Evolutionary conservation across 2,888 invertebrate genomes (phyloP).

Genomic region (Liodrosophila aerea): DNA sequence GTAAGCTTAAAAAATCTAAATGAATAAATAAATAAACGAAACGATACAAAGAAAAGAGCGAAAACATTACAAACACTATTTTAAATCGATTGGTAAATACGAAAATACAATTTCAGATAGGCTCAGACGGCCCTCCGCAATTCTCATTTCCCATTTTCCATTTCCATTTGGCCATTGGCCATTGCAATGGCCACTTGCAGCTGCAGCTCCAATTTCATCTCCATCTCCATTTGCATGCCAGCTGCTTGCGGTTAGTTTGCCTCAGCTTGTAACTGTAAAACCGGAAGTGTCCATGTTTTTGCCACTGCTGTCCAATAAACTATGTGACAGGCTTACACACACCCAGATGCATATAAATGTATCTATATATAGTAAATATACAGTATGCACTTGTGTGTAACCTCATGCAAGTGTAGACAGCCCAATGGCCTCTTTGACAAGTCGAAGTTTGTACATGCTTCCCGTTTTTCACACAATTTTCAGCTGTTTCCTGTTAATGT

Average conservation of each 20-base stretch:
- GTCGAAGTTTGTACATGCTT: conserved; percentile 8
- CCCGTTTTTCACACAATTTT: no score
- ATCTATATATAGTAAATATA: no score
- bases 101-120: conserved; percentile 1
- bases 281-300: conserved; percentile 31
- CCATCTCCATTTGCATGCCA: not conserved
- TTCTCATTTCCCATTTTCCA: not conserved
- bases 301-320: conserved; percentile 24
- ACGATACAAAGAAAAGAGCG: conserved; percentile 18
- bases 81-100: conserved; percentile 26
- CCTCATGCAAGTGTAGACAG: conserved; percentile 4
- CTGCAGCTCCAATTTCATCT: conserved; percentile 8
- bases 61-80: conserved; percentile 11
- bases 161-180: no score
- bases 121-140: not conserved
- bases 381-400: not conserved
- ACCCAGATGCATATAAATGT: no score
- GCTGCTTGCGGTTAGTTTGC: conserved; percentile 15
- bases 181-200: no score
- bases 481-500: no score
- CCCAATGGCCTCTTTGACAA: not conserved
- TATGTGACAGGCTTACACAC: conserved; percentile 16
- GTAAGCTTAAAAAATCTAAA: conserved; percentile 68
- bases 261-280: conserved; percentile 19
- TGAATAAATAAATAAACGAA: conserved; percentile 61